Conservation (phyloP, 2,113 vertebrate species). For the Gnathonemus echidnorhynchus region DNA sequence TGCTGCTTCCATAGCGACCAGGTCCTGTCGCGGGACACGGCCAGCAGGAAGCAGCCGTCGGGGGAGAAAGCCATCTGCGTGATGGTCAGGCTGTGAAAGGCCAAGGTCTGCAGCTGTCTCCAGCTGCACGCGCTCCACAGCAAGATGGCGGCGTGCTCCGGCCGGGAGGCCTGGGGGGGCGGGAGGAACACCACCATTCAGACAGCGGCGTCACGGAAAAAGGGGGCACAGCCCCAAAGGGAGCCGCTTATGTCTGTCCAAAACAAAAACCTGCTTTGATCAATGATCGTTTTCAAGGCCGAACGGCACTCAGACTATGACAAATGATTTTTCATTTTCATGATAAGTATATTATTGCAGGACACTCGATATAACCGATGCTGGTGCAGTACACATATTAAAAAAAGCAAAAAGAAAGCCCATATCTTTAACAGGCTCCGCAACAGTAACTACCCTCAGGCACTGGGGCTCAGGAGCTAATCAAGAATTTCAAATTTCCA, state of each 20-base stretch:
- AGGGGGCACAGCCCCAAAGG: neutral
- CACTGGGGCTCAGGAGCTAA: neutral
- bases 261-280: neutral
- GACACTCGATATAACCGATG: neutral
- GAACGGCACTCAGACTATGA: neutral
- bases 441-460: neutral
- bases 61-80: constrained; percentile 96
- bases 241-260: neutral
- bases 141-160: constrained; percentile 83
- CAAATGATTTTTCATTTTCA: neutral
- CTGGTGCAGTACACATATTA: neutral
- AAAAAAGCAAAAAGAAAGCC: neutral
- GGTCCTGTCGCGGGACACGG: constrained; percentile 88
- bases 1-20: constrained; percentile 87
- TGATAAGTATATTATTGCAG: neutral
- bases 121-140: constrained; percentile 83
- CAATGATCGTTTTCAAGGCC: neutral
- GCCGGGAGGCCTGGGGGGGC: constrained; percentile 76
- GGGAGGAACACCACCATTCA: neutral
- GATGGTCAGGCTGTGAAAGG: constrained; percentile 86
- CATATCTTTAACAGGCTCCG: neutral
- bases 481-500: neutral
- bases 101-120: constrained; percentile 80
- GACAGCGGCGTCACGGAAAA: neutral
- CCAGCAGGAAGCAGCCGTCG: constrained; percentile 72